These are phyloP conservation scores for Eristalinus sepulchralis DNA, from an alignment of 2,888 invertebrate species.

Conservation along the genomic window DNA sequence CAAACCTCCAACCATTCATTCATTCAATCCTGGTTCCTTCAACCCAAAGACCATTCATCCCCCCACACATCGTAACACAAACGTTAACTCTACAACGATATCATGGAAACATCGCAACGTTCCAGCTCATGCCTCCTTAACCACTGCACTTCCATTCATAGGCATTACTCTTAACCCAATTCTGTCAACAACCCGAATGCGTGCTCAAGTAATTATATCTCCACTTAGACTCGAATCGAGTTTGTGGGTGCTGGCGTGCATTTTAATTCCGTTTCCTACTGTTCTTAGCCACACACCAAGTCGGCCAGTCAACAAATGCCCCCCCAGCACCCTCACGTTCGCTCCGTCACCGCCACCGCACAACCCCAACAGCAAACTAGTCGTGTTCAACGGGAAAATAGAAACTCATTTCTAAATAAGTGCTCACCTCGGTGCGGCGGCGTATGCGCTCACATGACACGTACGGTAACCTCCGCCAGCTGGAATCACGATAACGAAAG, in stretches of 20 bases:
- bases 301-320: neutral
- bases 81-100: neutral
- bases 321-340: neutral
- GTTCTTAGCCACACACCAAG: neutral
- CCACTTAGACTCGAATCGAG: slow-evolving; percentile 22
- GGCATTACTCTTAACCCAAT: slow-evolving; percentile 58
- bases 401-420: slow-evolving; percentile 58
- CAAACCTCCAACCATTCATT: too few relatives aligned
- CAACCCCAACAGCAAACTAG: neutral
- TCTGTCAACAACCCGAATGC: slow-evolving; percentile 51
- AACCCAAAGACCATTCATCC: too few relatives aligned
- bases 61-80: neutral
- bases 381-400: slow-evolving; percentile 69
- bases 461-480: slow-evolving; percentile 62
- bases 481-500: slow-evolving; percentile 70
- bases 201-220: slow-evolving; percentile 52
- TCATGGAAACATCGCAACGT: neutral
- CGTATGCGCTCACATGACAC: slow-evolving; percentile 32
- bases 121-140: neutral
- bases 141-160: neutral
- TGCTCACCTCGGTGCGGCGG: slow-evolving; percentile 18
- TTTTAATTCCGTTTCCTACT: slow-evolving; percentile 53
- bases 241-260: slow-evolving; percentile 51
- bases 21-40: too few relatives aligned
- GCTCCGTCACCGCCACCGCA: neutral